Percentiles rank a stretch among this genome's conserved stretches.
Evolutionary conservation across 2,888 invertebrate genomes (phyloP).

Genomic region (Drosophila anomalata): DNA sequence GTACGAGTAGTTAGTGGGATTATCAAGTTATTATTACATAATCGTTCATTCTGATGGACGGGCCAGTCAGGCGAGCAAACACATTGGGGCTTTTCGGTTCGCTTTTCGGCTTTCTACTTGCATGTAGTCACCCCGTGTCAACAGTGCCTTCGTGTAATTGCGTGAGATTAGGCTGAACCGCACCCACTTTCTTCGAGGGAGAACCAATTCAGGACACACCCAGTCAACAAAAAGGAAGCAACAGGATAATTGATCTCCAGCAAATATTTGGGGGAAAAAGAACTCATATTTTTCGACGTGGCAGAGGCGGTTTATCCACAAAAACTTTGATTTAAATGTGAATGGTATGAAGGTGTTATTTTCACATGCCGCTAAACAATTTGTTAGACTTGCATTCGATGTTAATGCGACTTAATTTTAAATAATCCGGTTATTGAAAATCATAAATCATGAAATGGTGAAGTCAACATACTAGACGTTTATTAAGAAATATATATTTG

Average conservation of each 20-base stretch:
- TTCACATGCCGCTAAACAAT: conserved; percentile 29
- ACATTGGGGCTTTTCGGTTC: conserved; percentile 30
- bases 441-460: not conserved
- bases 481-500: not conserved
- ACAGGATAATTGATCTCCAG: conserved; percentile 45
- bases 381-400: conserved; percentile 23
- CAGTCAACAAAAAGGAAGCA: conserved; percentile 24
- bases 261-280: conserved; percentile 23
- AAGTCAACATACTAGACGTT: not conserved
- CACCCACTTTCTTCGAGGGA: conserved; percentile 7
- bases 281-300: conserved; percentile 1
- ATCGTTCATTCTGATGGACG: conserved; percentile 54
- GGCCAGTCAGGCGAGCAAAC: conserved; percentile 41
- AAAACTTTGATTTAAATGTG: conserved; percentile 27
- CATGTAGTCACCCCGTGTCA: conserved; percentile 14
- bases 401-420: conserved; percentile 7
- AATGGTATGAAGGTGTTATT: conserved; percentile 23
- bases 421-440: conserved; percentile 4
- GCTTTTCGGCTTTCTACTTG: conserved; percentile 4
- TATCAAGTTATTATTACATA: conserved; percentile 67
- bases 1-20: conserved; percentile 30
- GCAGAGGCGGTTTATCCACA: conserved; percentile 1
- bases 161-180: conserved; percentile 34
- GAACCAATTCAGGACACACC: conserved; percentile 16
- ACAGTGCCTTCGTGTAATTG: conserved; percentile 34